Evolutionary conservation across 2,888 invertebrate species (phyloP).

Genomic region (Drosophila paucipuncta): DNA sequence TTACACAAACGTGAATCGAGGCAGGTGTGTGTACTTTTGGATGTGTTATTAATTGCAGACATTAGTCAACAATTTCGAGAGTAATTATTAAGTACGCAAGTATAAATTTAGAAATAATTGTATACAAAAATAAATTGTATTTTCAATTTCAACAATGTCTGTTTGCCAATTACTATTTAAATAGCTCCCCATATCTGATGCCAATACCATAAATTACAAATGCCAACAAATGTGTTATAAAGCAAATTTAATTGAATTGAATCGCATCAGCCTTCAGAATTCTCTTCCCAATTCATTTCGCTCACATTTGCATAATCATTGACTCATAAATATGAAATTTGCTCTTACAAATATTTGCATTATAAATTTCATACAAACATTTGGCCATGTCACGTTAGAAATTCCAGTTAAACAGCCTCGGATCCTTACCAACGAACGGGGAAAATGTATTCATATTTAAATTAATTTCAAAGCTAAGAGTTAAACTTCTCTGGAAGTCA

Average conservation of each 20-base stretch:
- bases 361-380: slow-evolving; percentile 17
- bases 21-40: slow-evolving; percentile 2
- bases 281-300: slow-evolving; percentile 11
- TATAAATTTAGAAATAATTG: not conserved
- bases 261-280: slow-evolving; percentile 12
- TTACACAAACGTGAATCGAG: slow-evolving; percentile 33
- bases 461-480: slow-evolving; percentile 8
- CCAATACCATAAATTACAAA: slow-evolving; percentile 15
- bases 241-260: slow-evolving; percentile 10
- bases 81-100: not conserved
- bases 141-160: slow-evolving; percentile 1
- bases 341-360: slow-evolving; percentile 32
- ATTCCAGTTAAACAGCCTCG: not conserved
- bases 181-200: slow-evolving; percentile 11
- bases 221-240: slow-evolving; percentile 14
- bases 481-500: slow-evolving; percentile 1
- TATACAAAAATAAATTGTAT: slow-evolving; percentile 4
- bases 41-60: slow-evolving; percentile 44
- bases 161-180: slow-evolving; percentile 25
- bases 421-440: not conserved
- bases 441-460: slow-evolving; percentile 29
- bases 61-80: slow-evolving; percentile 45
- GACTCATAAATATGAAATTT: slow-evolving; percentile 25
- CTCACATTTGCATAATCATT: slow-evolving; percentile 47
- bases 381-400: not conserved